A percentile compares a stretch with the other conserved stretches of the same genome.
Evolutionary conservation across 2,113 vertebrate species (phyloP).

Genomic region (Centrocercus urophasianus): DNA sequence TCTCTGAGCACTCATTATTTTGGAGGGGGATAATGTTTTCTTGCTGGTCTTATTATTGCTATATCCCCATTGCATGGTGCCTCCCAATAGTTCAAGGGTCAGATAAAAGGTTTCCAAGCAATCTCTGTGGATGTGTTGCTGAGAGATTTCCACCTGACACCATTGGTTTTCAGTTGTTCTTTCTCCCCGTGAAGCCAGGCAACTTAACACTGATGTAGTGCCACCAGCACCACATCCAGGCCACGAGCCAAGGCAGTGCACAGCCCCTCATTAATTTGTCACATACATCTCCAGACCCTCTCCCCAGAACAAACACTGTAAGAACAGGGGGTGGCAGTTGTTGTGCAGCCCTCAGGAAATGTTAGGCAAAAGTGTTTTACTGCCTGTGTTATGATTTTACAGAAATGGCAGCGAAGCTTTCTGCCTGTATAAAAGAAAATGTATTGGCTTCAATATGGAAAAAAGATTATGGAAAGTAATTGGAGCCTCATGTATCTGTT

Average conservation of each 20-base stretch:
- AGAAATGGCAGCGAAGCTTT: neutral
- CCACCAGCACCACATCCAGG: neutral
- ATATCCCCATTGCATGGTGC: neutral
- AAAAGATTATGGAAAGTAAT: neutral
- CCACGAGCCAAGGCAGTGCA: slow-evolving; percentile 24
- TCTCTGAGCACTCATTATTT: neutral
- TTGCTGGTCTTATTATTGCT: neutral
- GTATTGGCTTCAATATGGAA: neutral
- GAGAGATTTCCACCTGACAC: neutral
- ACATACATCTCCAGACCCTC: neutral
- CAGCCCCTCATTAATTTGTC: slow-evolving; percentile 58
- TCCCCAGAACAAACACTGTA: slow-evolving; percentile 26
- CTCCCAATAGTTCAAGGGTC: neutral
- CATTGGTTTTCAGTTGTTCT: neutral
- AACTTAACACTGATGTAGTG: neutral
- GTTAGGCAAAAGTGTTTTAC: neutral
- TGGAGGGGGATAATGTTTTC: neutral
- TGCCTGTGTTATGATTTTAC: neutral
- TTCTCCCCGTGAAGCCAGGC: neutral
- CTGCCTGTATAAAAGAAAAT: neutral
- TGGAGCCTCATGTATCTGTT: neutral
- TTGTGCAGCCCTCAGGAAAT: neutral
- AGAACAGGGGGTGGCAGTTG: neutral
- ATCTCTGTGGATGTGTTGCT: neutral
- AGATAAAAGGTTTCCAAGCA: neutral